Conservation (phyloP, 1,140 invertebrate species). For the Anthonomus grandis region DNA sequence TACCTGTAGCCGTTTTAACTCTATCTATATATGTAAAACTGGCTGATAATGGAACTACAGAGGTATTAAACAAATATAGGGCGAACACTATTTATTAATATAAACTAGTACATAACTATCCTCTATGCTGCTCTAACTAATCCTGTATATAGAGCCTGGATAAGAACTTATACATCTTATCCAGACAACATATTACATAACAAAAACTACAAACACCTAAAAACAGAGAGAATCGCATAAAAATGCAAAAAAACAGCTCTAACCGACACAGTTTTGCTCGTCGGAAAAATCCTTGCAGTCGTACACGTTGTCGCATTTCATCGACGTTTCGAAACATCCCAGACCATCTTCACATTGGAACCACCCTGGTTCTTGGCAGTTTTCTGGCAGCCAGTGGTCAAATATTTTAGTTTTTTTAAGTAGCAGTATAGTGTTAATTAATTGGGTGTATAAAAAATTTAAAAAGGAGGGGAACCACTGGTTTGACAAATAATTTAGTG, state of each 20-base stretch:
- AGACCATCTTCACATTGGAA: constrained; percentile 63
- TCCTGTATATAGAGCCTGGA: no score
- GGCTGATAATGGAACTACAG: no score
- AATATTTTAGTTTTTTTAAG: constrained; percentile 35
- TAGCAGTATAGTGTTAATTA: neutral
- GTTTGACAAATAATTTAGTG: no score
- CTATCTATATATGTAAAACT: no score
- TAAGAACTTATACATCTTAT: no score
- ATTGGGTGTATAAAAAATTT: neutral
- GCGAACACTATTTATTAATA: no score
- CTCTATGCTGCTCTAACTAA: no score
- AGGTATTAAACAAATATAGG: no score
- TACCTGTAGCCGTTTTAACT: no score
- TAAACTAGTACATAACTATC: no score
- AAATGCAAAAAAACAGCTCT: constrained; percentile 38
- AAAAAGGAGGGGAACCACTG: no score
- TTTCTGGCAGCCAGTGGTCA: constrained; percentile 46
- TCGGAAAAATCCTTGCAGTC: constrained; percentile 90
- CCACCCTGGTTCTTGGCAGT: constrained; percentile 61
- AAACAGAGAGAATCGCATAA: constrained; percentile 3
- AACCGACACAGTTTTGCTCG: constrained; percentile 81
- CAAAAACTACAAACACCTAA: neutral
- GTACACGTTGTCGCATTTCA: constrained; percentile 81
- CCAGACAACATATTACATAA: neutral
- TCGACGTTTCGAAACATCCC: constrained; percentile 60